Evolutionary conservation across 1,140 invertebrate species (phyloP).

Genomic region (Pinna nobilis): DNA sequence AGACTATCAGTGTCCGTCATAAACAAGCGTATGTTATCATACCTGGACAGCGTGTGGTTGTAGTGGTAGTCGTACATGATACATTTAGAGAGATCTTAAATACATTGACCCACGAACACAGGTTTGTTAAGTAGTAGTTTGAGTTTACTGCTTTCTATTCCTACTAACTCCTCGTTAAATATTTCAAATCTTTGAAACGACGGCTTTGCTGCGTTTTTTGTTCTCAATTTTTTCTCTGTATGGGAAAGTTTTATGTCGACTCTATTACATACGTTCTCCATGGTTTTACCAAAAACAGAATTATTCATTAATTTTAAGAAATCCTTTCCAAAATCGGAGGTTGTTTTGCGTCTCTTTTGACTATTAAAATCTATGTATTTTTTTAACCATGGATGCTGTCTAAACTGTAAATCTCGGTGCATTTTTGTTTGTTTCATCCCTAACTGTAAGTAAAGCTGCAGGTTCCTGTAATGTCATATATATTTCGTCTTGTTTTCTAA

Average conservation of each 20-base stretch:
- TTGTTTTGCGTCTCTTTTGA: constrained; percentile 5
- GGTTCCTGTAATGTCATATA: constrained; percentile 38
- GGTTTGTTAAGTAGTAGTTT: constrained; percentile 31
- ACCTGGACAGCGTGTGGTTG: not conserved
- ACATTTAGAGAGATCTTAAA: constrained; percentile 21
- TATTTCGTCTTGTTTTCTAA: constrained; percentile 38
- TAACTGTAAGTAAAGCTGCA: constrained; percentile 29
- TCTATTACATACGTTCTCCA: constrained; percentile 11
- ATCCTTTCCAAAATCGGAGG: constrained; percentile 14
- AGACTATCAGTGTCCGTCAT: constrained; percentile 76
- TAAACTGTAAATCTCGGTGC: constrained; percentile 31
- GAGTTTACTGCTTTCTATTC: not conserved
- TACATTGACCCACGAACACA: constrained; percentile 1
- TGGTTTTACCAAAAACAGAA: constrained; percentile 10
- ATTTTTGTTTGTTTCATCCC: constrained; percentile 20
- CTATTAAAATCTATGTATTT: constrained; percentile 39
- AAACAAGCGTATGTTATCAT: constrained; percentile 54
- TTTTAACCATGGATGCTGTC: constrained; percentile 35
- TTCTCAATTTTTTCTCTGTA: constrained; percentile 3
- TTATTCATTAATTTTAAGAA: not conserved
- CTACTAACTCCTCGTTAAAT: constrained; percentile 23
- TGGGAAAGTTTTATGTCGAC: constrained; percentile 15
- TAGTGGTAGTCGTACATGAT: constrained; percentile 30
- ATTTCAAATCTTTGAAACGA: constrained; percentile 21
- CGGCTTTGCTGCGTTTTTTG: constrained; percentile 16